Conservation (phyloP, 2,888 invertebrate genomes). For the Drosophila suboccidentalis region DNA sequence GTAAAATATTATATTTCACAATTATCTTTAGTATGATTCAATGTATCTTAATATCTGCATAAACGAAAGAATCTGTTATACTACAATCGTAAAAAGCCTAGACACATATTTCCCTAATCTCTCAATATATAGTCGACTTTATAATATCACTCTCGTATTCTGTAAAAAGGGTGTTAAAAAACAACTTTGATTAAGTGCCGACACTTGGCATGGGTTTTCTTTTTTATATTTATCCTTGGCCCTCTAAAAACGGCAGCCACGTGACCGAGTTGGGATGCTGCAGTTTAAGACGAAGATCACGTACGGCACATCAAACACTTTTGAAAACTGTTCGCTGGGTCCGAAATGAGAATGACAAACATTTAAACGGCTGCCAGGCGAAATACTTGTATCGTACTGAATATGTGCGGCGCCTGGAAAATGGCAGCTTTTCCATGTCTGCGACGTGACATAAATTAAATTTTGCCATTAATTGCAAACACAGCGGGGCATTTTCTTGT, state of each 20-base stretch:
- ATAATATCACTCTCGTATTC: constrained; percentile 2
- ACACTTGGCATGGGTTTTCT: constrained; percentile 15
- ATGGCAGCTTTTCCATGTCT: constrained; percentile 43
- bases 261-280: constrained; percentile 57
- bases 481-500: constrained; percentile 4
- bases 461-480: constrained; percentile 66
- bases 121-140: background rate
- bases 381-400: background rate
- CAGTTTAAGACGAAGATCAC: constrained; percentile 71
- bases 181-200: constrained; percentile 48
- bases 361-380: constrained; percentile 40
- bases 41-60: background rate
- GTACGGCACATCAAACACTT: constrained; percentile 67
- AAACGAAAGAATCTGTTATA: background rate
- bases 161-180: constrained; percentile 18
- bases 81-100: background rate
- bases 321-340: constrained; percentile 54
- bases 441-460: constrained; percentile 73
- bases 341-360: constrained; percentile 52
- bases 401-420: constrained; percentile 33
- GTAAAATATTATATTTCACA: background rate
- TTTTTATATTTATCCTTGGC: constrained; percentile 2
- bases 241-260: constrained; percentile 25
- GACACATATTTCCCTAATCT: background rate
- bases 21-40: background rate